Evolutionary conservation across 1,140 invertebrate species (phyloP).

Genomic region (Diabrotica virgifera): DNA sequence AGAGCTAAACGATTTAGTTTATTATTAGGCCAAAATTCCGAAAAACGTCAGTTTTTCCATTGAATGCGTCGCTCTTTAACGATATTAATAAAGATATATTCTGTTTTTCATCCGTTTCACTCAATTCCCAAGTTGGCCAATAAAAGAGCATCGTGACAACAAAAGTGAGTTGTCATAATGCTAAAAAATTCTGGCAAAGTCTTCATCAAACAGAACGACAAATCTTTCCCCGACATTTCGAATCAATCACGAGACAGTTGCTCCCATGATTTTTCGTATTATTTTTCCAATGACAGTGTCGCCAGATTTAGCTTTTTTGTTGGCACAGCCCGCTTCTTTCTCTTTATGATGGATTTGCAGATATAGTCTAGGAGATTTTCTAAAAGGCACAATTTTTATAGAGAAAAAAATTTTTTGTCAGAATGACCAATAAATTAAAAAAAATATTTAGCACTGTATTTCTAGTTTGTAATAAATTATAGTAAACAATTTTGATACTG

Average conservation of each 20-base stretch:
- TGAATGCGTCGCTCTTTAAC: not conserved
- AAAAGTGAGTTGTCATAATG: slow-evolving; percentile 15
- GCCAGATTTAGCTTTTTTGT: slow-evolving; percentile 35
- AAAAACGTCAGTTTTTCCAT: not conserved
- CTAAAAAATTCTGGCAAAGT: slow-evolving; percentile 14
- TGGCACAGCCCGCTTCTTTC: slow-evolving; percentile 29
- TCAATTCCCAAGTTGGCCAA: slow-evolving; percentile 2
- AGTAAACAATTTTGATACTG: no score
- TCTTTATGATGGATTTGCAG: slow-evolving; percentile 38
- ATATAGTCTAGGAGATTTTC: slow-evolving; percentile 17
- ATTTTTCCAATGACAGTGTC: slow-evolving; percentile 40
- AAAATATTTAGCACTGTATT: no score
- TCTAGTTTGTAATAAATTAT: no score
- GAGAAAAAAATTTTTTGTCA: no score
- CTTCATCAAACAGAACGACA: slow-evolving; percentile 22
- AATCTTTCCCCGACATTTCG: slow-evolving; percentile 23
- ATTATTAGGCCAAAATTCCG: no score
- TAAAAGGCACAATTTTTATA: no score
- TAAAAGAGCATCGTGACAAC: slow-evolving; percentile 8
- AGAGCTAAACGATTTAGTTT: no score
- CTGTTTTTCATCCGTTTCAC: not conserved
- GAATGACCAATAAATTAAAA: no score
- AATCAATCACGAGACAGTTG: slow-evolving; percentile 41
- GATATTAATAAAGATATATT: not conserved
- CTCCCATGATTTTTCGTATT: slow-evolving; percentile 38